phyloP scores from a whole-genome alignment of 1,140 invertebrate species.

The Diabrotica undecimpunctata region DNA sequence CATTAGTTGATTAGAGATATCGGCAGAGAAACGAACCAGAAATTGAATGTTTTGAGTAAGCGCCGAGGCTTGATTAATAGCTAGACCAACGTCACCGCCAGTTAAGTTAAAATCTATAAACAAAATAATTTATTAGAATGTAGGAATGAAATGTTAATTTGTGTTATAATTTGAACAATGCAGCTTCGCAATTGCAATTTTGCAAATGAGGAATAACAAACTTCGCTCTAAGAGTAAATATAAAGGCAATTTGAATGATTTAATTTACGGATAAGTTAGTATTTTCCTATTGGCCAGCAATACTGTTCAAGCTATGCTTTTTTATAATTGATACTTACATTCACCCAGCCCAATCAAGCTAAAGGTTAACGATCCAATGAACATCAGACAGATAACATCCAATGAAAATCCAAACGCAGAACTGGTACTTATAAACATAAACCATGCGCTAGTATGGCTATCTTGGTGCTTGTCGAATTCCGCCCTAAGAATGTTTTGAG shows the following conservation, averaged over 20 bases:
- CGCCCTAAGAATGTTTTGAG: slow-evolving; percentile 63
- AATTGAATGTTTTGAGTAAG: slow-evolving; percentile 61
- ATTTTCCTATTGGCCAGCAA: no score
- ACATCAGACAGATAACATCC: slow-evolving; percentile 27
- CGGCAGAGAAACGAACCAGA: slow-evolving; percentile 67
- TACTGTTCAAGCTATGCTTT: no score
- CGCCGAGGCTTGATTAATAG: slow-evolving; percentile 54
- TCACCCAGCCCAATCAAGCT: slow-evolving; percentile 18
- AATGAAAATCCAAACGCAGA: slow-evolving; percentile 30
- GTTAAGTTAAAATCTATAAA: slow-evolving; percentile 3
- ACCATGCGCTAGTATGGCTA: slow-evolving; percentile 63
- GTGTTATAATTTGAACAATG: no score
- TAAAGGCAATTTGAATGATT: no score
- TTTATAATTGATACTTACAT: slow-evolving; percentile 29
- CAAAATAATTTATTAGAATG: slow-evolving; percentile 38
- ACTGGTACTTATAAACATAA: slow-evolving; percentile 50
- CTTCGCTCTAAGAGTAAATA: no score
- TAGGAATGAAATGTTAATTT: slow-evolving; percentile 31
- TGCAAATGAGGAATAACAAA: no score
- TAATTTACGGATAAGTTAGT: no score
- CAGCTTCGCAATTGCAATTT: no score
- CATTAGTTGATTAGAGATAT: slow-evolving; percentile 76
- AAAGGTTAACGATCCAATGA: slow-evolving; percentile 12
- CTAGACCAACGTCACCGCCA: slow-evolving; percentile 52
- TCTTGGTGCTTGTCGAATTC: slow-evolving; percentile 67